phyloP scores from a whole-genome alignment of 2,113 vertebrate species.

The Sinocyclocheilus grahami region DNA sequence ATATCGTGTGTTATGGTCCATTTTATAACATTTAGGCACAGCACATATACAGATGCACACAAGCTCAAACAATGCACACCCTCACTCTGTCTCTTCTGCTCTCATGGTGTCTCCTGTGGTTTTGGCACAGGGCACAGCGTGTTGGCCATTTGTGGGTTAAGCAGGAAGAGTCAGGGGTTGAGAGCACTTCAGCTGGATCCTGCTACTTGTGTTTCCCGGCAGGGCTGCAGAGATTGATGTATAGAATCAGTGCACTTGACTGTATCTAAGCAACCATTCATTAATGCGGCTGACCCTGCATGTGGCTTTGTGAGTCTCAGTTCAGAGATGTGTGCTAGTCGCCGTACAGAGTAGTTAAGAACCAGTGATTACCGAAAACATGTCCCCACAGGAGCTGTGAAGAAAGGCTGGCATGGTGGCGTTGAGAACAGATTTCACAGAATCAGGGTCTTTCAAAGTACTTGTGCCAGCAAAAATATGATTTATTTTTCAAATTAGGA shows the following conservation, averaged over 20 bases:
- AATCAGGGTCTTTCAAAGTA: background rate
- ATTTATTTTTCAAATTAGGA: background rate
- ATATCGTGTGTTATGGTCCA: background rate
- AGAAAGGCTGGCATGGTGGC: conserved; percentile 32
- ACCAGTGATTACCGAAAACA: conserved; percentile 57
- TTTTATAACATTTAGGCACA: background rate
- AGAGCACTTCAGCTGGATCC: conserved; percentile 23
- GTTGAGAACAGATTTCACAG: background rate
- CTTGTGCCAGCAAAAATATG: background rate
- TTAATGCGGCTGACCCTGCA: conserved; percentile 44
- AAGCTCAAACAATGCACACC: background rate
- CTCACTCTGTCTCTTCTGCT: background rate
- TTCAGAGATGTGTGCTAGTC: conserved; percentile 47
- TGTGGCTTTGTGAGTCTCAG: conserved; percentile 46
- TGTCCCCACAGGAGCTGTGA: conserved; percentile 40
- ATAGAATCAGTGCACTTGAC: conserved; percentile 40
- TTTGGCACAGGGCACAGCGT: background rate
- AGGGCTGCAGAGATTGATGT: background rate
- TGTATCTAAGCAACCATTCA: conserved; percentile 64
- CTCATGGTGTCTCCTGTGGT: background rate
- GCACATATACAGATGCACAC: background rate
- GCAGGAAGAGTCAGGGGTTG: conserved; percentile 27
- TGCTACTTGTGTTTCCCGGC: conserved; percentile 4
- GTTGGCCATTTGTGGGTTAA: conserved; percentile 30
- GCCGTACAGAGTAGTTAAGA: conserved; percentile 43